Evolutionary conservation across 2,113 vertebrate genomes (phyloP), one percentile per base, ranked within the genome.

Genomic region (Arenaria interpres): DNA sequence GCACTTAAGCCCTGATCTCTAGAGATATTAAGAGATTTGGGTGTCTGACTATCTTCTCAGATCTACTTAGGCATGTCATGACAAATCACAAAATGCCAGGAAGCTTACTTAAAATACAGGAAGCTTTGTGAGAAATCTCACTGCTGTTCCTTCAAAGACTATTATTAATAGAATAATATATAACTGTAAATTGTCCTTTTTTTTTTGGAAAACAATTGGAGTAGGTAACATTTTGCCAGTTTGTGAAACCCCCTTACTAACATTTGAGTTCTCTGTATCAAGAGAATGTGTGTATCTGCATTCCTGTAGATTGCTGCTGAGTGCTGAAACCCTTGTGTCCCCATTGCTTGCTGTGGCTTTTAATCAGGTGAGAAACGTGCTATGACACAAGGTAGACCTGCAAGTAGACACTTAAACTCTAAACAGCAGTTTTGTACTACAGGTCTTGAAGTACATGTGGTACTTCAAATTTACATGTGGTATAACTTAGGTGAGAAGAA

Each of bases 41-140:
- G 39, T 95, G 74, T 78, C 81, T 93, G 46, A 45, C 76, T 78
- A 0, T 76, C 77, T 91, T 72, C 35, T 13, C 27, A 33, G 91
- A 96, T 85, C 84, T 95, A 35, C 89, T 94, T 91, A 93, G 91
- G 53, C 87, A 48, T 82, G 96, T 93, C 89, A 56, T 85, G 87
- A 82, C 87, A 93, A 84, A 95, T 76, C 84, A 74, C 67, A 87
- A 59, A 95, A 90, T 92, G 91, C 84, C 84, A 85, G 89, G 62
- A 64, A 92, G 92, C 94, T 90, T 88, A 53, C 60, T 89, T 82
- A 41, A 3, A 67, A 27, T 68, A 9, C 48, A 43, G 82, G 71
- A 85, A 88, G 56, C 76, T 81, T 85, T 79, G 71, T 69, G 86
- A 85, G 87, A 87, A 75, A 35, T 68, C 50, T 83, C 57, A 37